Evolutionary conservation across 1,140 invertebrate species (phyloP).

Genomic region (Sarcophaga bullata): DNA sequence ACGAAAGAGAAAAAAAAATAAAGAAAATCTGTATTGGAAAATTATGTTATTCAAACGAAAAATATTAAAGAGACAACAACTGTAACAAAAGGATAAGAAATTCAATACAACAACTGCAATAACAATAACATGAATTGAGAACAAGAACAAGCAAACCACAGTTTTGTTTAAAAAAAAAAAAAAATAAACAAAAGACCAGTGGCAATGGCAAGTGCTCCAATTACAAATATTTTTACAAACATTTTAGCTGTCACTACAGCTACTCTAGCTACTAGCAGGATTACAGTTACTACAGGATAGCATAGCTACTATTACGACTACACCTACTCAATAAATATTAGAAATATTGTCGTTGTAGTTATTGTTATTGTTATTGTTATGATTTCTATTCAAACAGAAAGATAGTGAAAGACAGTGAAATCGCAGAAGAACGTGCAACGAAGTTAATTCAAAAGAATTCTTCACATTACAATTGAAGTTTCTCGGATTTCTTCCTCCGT

Average conservation of each 20-base stretch:
- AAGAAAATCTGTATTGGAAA: background rate
- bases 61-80: background rate
- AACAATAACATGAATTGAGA: too few relatives aligned
- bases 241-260: background rate
- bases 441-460: too few relatives aligned
- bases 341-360: background rate
- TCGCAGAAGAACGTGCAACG: background rate
- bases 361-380: background rate
- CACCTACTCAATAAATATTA: background rate
- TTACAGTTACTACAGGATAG: too few relatives aligned
- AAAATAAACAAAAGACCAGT: slow-evolving; percentile 34
- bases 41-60: background rate
- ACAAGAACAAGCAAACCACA: slow-evolving; percentile 1
- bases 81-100: too few relatives aligned
- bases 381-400: too few relatives aligned
- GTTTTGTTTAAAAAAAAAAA: background rate
- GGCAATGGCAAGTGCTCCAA: slow-evolving; percentile 36
- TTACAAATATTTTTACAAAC: slow-evolving; percentile 36
- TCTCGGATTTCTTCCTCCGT: too few relatives aligned
- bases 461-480: too few relatives aligned
- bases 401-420: background rate
- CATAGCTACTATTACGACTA: too few relatives aligned
- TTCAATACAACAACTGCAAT: background rate
- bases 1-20: background rate
- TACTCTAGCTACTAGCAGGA: background rate